Conservation (phyloP, 2,797 vertebrate genomes). For the Oryzias sinensis region DNA sequence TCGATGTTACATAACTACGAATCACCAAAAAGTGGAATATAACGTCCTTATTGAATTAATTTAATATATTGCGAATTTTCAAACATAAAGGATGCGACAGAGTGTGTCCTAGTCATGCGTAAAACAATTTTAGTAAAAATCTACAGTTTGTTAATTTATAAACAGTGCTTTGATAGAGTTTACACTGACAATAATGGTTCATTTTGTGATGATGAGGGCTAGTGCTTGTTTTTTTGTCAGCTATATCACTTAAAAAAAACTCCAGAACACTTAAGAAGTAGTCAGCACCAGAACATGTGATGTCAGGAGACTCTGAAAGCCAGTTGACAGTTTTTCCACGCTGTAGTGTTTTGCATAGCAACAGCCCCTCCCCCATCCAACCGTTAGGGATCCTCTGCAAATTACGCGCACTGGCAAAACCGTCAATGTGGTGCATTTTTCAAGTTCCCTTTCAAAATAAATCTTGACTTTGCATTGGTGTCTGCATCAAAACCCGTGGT, state of each 20-base stretch:
- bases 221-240: too few species aligned
- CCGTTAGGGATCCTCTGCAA: constrained; percentile 64
- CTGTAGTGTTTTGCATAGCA: constrained; percentile 84
- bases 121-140: too few species aligned
- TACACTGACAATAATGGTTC: too few species aligned
- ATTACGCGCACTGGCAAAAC: constrained; percentile 38
- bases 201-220: too few species aligned
- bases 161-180: too few species aligned
- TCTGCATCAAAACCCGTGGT: too few species aligned
- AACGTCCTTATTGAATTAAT: background rate
- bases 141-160: too few species aligned
- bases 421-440: constrained; percentile 33
- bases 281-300: constrained; percentile 23
- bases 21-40: constrained; percentile 33
- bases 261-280: constrained; percentile 26
- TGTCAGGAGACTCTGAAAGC: constrained; percentile 44
- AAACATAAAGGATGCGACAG: too few species aligned
- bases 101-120: too few species aligned
- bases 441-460: background rate
- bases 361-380: constrained; percentile 73
- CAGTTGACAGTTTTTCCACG: constrained; percentile 73
- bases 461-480: too few species aligned
- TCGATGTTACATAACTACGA: constrained; percentile 72
- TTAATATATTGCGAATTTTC: too few species aligned
- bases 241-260: too few species aligned